Evolutionary conservation across 2,888 invertebrate genomes (phyloP).

Genomic region (Hyalella azteca): DNA sequence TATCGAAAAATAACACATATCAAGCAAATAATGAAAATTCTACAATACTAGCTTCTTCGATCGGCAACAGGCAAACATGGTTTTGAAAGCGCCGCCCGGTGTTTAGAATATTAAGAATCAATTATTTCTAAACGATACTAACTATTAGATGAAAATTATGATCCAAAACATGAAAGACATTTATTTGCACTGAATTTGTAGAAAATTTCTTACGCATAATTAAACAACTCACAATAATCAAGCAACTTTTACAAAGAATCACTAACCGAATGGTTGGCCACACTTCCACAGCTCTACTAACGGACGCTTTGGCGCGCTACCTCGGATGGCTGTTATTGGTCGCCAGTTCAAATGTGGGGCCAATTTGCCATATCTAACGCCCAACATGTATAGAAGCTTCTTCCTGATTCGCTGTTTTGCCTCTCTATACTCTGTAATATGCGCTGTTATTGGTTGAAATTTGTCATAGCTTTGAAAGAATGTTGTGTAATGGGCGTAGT

Average conservation of each 20-base stretch:
- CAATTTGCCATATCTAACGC: not conserved
- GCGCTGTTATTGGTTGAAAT: not conserved
- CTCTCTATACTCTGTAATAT: not conserved
- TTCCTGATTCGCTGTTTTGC: not conserved
- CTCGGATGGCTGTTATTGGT: slow-evolving; percentile 43
- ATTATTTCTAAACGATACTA: not conserved
- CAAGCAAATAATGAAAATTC: not conserved
- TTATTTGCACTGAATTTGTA: not conserved
- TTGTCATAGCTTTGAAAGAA: not conserved
- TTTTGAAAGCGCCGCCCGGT: slow-evolving; percentile 15
- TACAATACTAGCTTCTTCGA: not conserved
- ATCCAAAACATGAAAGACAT: too few species aligned
- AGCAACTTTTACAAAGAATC: not conserved
- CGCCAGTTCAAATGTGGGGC: not conserved
- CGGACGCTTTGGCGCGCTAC: slow-evolving; percentile 55
- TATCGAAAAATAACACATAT: not conserved
- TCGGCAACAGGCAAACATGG: not conserved
- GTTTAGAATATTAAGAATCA: not conserved
- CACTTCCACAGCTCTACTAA: slow-evolving; percentile 52
- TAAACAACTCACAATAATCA: not conserved
- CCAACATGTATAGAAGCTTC: not conserved
- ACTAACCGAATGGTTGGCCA: slow-evolving; percentile 39
- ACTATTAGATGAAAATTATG: too few species aligned
- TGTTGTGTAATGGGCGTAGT: not conserved
- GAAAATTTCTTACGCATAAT: not conserved